Conservation (phyloP, 2,113 vertebrate species). For the Cricetomys ansorgei region DNA sequence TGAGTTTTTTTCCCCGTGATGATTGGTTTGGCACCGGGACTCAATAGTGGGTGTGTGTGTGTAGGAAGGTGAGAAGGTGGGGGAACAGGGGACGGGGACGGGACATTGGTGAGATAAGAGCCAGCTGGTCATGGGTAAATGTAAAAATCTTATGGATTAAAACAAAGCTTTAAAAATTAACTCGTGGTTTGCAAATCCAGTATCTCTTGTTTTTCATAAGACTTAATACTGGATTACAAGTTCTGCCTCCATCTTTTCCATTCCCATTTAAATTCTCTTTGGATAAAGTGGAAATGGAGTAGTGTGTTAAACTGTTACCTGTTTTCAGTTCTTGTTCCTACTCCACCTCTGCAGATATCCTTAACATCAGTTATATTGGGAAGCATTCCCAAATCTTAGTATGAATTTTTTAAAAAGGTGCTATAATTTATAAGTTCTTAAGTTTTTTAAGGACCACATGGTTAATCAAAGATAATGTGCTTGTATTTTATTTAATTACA, state of each 20-base stretch:
- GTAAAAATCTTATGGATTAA: constrained; percentile 2
- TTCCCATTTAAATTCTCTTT: constrained; percentile 54
- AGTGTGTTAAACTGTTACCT: constrained; percentile 38
- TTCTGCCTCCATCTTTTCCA: constrained; percentile 22
- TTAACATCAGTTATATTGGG: constrained; percentile 29
- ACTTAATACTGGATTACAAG: constrained; percentile 15
- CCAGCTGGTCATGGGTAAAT: constrained; percentile 46
- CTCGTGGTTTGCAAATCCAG: neutral
- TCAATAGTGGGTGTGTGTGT: neutral
- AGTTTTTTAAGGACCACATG: constrained; percentile 32
- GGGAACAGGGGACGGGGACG: neutral
- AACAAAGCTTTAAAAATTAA: constrained; percentile 22
- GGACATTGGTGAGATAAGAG: constrained; percentile 3
- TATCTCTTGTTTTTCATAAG: constrained; percentile 23
- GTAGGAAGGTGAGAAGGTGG: neutral
- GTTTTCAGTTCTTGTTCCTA: neutral
- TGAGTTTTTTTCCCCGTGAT: neutral
- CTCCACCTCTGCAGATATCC: neutral
- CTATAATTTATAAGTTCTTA: neutral
- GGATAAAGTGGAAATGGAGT: constrained; percentile 54
- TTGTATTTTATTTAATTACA: constrained; percentile 41
- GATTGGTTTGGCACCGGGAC: constrained; percentile 33
- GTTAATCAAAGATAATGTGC: neutral
- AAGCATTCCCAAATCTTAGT: constrained; percentile 44
- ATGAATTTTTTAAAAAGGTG: constrained; percentile 4